A percentile compares a stretch with the other conserved stretches of the same genome.
These are phyloP conservation scores for Thunnus albacares DNA, from an alignment of 2,797 vertebrate genomes.

Conservation along the genomic window DNA sequence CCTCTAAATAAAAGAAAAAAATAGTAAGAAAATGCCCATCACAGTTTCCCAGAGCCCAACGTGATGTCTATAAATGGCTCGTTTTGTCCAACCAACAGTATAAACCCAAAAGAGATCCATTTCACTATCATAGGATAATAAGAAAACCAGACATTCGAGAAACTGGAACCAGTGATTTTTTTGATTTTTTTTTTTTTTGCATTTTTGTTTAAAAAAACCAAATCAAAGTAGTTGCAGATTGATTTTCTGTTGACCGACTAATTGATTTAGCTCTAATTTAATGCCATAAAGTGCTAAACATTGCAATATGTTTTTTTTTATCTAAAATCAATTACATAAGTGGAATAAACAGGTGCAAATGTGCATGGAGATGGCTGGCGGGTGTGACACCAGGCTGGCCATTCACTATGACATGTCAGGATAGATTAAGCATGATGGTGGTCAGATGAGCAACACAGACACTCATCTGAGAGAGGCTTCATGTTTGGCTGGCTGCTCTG, in stretches of 20 bases:
- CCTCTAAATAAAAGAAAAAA: no score
- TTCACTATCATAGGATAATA: not conserved
- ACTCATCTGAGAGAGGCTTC: conserved; percentile 46
- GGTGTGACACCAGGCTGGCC: conserved; percentile 52
- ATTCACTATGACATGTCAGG: conserved; percentile 65
- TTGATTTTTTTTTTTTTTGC: not conserved
- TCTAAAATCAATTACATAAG: not conserved
- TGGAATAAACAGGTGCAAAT: conserved; percentile 31
- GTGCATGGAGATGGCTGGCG: conserved; percentile 40
- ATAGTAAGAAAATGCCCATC: no score
- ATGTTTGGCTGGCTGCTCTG: conserved; percentile 63
- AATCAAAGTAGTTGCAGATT: no score
- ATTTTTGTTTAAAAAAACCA: not conserved
- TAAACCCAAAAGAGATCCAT: no score
- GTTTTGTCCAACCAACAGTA: no score
- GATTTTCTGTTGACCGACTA: not conserved
- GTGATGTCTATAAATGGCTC: no score
- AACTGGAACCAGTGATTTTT: not conserved
- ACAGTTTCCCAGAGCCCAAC: no score
- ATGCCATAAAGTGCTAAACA: not conserved
- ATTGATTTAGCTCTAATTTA: conserved; percentile 2
- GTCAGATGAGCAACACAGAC: conserved; percentile 65
- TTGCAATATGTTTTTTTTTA: not conserved
- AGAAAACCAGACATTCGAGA: not conserved
- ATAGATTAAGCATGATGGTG: conserved; percentile 72